Base-by-base conservation (phyloP, 2,113 vertebrate species). In the Rostratula benghalensis region DNA sequence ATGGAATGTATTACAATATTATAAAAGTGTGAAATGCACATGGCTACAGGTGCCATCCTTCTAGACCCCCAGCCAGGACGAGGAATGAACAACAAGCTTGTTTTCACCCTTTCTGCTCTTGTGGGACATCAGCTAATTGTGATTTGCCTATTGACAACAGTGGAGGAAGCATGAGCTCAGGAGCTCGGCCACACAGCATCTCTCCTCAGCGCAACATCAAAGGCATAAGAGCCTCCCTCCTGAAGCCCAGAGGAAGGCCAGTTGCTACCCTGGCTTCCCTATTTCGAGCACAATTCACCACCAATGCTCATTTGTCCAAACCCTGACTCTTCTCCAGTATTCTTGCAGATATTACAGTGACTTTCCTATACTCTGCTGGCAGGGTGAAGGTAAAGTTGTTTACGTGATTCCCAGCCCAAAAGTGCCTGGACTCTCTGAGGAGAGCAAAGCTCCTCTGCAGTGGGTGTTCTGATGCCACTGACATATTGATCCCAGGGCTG, bases 101-200 rank as follows among this genome's bases (percentile, higher is more conserved):
- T 33, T 93, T 53, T 12, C 43, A 33, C 23, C 83, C n/a, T 5
- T 50, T 31, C 19, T 76, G 56, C 50, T 85, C 45, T 4, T 12
- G 35, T 22, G 22, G 61, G 70, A 48, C 43, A 23, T 9, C 43
- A 18, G 28, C 25, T 63, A 1, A 0, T 31, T 37, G 54, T n/a
- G 50, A 9, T 75, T 53, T 57, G 24, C 51, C 87, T 54, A 0
- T 3, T 45, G 74, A 23, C 16, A 18, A 11, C 0, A 0, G 50
- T 1, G 1, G 19, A 53, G 50, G 31, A 68, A 54, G 54, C 41
- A 6, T 1, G 28, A 75, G 37, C 43, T 16, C 43, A 43, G 39
- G 39, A 43, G 43, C 61, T 67, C 65, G 68, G 57, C 70, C 64
- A 54, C 45, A 45, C 35, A 45, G 82, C 23, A 0, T 4, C 30